Conservation (phyloP, 2,888 invertebrate species). For the Thyatira batis region DNA sequence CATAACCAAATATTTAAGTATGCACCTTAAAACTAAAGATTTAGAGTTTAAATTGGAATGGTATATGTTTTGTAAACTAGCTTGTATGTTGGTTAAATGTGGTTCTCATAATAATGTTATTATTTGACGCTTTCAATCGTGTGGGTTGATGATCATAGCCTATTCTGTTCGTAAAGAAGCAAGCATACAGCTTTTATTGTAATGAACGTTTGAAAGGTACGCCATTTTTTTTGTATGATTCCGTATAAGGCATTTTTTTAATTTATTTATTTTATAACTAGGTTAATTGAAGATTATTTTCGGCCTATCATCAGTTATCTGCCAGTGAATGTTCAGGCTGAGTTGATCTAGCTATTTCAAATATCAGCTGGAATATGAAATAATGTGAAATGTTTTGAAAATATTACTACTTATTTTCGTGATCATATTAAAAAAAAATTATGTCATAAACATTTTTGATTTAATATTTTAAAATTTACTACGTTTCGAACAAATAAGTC, state of each 20-base stretch:
- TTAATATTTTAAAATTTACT: too few relatives aligned
- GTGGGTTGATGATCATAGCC: constrained; percentile 74
- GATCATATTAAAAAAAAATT: too few relatives aligned
- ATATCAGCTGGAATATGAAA: too few relatives aligned
- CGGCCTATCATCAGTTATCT: too few relatives aligned
- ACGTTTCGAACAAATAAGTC: not conserved
- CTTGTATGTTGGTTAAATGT: constrained; percentile 31
- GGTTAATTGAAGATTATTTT: too few relatives aligned
- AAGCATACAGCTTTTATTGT: constrained; percentile 59
- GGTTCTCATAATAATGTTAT: constrained; percentile 75
- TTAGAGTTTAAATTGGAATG: constrained; percentile 34
- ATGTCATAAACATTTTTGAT: too few relatives aligned
- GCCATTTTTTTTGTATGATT: constrained; percentile 16
- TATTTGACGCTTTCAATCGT: constrained; percentile 66
- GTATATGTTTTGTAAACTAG: constrained; percentile 9
- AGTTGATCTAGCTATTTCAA: too few relatives aligned
- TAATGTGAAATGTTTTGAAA: too few relatives aligned
- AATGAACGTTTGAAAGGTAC: constrained; percentile 33
- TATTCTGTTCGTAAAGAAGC: constrained; percentile 67
- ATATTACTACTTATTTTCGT: too few relatives aligned
- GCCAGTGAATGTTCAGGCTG: too few relatives aligned
- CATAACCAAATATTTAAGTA: constrained; percentile 5
- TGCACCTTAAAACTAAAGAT: constrained; percentile 9
- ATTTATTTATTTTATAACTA: not conserved
- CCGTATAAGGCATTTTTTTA: constrained; percentile 3